phyloP scores from a whole-genome alignment of 2,888 invertebrate species.

The Erebia ligea region DNA sequence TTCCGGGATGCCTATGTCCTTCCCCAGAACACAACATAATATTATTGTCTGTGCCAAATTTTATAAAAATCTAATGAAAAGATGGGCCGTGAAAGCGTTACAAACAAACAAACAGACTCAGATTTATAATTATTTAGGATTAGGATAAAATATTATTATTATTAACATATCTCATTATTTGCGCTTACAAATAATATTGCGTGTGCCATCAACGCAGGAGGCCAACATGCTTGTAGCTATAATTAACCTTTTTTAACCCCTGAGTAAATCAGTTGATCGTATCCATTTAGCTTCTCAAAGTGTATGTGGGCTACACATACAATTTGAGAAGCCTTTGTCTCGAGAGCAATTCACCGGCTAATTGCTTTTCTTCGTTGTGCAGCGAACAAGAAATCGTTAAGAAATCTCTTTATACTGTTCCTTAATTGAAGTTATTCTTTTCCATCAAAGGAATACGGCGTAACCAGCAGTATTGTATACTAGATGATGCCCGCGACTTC shows the following conservation, averaged over 20 bases:
- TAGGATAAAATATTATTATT: no score
- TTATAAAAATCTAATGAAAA: no score
- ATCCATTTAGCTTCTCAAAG: slow-evolving; percentile 27
- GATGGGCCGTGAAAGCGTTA: no score
- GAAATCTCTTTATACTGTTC: slow-evolving; percentile 66
- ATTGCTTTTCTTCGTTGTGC: slow-evolving; percentile 72
- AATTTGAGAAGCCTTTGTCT: slow-evolving; percentile 50
- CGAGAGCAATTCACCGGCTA: slow-evolving; percentile 59
- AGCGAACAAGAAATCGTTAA: slow-evolving; percentile 69
- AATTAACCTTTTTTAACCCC: slow-evolving; percentile 7
- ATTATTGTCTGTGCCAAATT: no score
- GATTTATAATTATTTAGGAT: no score
- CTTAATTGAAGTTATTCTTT: slow-evolving; percentile 66
- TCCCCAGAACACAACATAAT: no score
- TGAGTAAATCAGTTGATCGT: slow-evolving; percentile 19
- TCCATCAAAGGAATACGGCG: slow-evolving; percentile 40
- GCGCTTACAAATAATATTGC: no score
- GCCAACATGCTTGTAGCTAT: background rate
- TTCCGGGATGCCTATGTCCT: no score
- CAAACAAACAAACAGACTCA: no score
- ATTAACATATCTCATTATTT: no score
- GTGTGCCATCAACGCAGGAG: no score
- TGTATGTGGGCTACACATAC: slow-evolving; percentile 25
- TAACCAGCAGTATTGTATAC: background rate
- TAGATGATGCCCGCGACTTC: background rate